These are phyloP conservation scores for Caretta caretta DNA, from an alignment of 2,113 vertebrate species.

Conservation along the genomic window DNA sequence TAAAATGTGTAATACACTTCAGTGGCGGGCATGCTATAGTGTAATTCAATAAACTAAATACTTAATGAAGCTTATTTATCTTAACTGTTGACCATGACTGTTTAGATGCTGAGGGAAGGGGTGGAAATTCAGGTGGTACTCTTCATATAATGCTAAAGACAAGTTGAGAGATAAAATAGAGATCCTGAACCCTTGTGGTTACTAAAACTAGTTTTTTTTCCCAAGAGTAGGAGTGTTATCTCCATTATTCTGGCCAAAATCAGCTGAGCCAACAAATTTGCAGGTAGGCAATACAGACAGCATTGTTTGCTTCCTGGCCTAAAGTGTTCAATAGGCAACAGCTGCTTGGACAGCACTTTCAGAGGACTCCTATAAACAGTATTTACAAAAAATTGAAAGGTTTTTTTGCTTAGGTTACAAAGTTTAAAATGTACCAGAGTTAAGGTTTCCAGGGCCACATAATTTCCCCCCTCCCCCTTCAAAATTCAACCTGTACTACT, in stretches of 20 bases:
- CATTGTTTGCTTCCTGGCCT: not conserved
- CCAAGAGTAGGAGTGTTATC: not conserved
- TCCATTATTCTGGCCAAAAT: not conserved
- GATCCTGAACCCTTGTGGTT: not conserved
- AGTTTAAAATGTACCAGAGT: not conserved
- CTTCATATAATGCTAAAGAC: not conserved
- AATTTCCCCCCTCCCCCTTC: not conserved
- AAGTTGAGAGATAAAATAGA: not conserved
- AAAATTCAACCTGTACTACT: not conserved
- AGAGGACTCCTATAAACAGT: not conserved
- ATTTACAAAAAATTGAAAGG: not conserved
- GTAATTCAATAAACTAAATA: conserved; percentile 60
- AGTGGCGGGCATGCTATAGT: not conserved
- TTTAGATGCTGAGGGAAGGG: not conserved
- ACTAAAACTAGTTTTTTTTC: not conserved
- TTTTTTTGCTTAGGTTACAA: not conserved
- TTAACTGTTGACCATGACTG: not conserved
- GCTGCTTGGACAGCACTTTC: not conserved
- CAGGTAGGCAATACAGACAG: not conserved
- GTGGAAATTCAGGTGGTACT: not conserved
- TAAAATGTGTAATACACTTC: not conserved
- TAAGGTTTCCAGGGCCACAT: not conserved
- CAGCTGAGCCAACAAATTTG: not conserved
- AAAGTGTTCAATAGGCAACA: not conserved
- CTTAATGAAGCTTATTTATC: not conserved